Percentiles rank a stretch among this genome's conserved stretches.
These are phyloP conservation scores for Hymenopus coronatus DNA, from an alignment of 2,888 invertebrate genomes.

Conservation along the genomic window DNA sequence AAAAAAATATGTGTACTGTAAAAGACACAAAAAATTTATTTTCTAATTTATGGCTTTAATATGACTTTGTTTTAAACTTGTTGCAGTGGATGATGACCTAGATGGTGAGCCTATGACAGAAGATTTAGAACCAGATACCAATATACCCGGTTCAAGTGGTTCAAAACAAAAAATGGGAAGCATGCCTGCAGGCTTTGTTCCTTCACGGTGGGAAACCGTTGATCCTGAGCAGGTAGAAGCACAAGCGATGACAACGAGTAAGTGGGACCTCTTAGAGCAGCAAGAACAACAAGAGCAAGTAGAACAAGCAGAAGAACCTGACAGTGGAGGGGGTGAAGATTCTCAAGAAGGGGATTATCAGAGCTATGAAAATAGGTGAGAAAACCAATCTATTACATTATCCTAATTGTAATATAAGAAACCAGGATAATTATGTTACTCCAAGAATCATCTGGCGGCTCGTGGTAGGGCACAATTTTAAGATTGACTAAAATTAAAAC, in stretches of 20 bases:
- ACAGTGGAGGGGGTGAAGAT: conserved; percentile 27
- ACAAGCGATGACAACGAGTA: conserved; percentile 81
- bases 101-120: conserved; percentile 69
- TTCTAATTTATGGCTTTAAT: too few species aligned
- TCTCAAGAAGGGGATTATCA: conserved; percentile 31
- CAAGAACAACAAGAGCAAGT: conserved; percentile 41
- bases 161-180: conserved; percentile 31
- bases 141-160: background rate
- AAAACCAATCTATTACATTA: too few species aligned
- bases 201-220: conserved; percentile 95
- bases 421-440: too few species aligned
- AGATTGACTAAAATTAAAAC: too few species aligned
- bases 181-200: conserved; percentile 71
- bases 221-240: conserved; percentile 82
- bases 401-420: too few species aligned
- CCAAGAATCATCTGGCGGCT: too few species aligned
- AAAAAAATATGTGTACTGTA: too few species aligned
- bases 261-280: conserved; percentile 77
- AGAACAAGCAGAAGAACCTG: conserved; percentile 29
- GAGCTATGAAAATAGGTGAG: conserved; percentile 18
- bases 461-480: too few species aligned
- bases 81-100: conserved; percentile 68
- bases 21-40: too few species aligned
- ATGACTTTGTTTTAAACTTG: background rate
- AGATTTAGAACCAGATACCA: conserved; percentile 39